A percentile compares a stretch with the other conserved stretches of the same genome.
phyloP scores from a whole-genome alignment of 2,113 vertebrate genomes.

The Amphilophus citrinellus region DNA sequence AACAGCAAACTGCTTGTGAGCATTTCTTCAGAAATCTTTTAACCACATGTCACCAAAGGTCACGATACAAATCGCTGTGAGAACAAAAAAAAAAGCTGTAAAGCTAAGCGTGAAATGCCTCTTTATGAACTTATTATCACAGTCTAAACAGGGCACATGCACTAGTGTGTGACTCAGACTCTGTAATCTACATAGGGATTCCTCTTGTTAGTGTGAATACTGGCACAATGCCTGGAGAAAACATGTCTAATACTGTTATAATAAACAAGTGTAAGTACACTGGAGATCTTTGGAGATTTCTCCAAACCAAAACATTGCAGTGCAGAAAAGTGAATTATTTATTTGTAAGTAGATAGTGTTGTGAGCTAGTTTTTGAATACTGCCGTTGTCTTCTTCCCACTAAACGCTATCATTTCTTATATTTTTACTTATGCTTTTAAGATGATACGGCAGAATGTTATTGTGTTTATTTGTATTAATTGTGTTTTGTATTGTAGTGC shows the following conservation, averaged over 20 bases:
- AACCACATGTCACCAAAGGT: neutral
- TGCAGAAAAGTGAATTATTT: neutral
- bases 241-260: constrained; percentile 28
- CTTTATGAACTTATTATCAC: constrained; percentile 51
- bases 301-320: neutral
- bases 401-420: neutral
- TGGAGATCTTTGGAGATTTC: neutral
- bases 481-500: neutral
- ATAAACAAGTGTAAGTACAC: constrained; percentile 14
- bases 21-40: constrained; percentile 17
- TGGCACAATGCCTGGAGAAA: constrained; percentile 53
- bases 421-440: neutral
- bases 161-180: constrained; percentile 45
- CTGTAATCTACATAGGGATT: constrained; percentile 37
- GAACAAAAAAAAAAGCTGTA: constrained; percentile 21
- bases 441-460: neutral
- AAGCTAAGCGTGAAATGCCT: constrained; percentile 12
- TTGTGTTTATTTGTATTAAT: neutral
- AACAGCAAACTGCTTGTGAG: neutral
- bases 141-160: constrained; percentile 43
- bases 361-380: neutral
- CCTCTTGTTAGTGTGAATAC: constrained; percentile 49
- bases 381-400: neutral
- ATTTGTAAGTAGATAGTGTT: neutral
- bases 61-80: neutral